Percentiles rank a stretch among this genome's conserved stretches.
Evolutionary conservation across 2,888 invertebrate genomes (phyloP).

Genomic region (Noctua comes): DNA sequence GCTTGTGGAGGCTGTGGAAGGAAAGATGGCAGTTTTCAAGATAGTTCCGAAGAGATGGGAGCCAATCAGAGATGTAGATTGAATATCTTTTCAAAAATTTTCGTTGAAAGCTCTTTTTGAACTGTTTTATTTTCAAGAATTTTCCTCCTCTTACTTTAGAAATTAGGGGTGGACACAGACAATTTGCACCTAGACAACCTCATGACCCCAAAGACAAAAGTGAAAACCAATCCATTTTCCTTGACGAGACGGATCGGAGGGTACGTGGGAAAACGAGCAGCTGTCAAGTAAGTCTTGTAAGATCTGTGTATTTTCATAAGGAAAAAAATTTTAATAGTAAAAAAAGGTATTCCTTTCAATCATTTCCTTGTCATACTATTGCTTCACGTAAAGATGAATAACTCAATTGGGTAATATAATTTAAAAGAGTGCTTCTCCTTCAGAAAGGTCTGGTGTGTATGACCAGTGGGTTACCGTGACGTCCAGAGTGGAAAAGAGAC

Average conservation of each 20-base stretch:
- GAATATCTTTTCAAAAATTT: no score
- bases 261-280: conserved; percentile 1
- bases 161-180: no score
- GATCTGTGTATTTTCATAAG: conserved; percentile 3
- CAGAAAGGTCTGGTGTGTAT: no score
- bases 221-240: conserved; percentile 9
- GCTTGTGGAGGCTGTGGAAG: conserved; percentile 81
- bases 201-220: neutral
- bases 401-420: neutral
- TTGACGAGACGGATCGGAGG: conserved; percentile 2
- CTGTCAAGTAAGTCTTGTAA: neutral
- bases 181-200: no score
- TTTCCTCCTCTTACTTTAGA: no score
- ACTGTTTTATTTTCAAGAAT: no score
- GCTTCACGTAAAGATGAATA: neutral
- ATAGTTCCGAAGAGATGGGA: neutral
- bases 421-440: neutral
- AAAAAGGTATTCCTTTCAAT: conserved; percentile 4
- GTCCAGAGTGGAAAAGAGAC: neutral
- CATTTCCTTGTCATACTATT: neutral
- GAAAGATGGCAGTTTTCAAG: neutral
- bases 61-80: neutral
- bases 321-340: neutral
- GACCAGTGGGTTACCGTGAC: neutral
- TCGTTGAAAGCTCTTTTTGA: neutral